Evolutionary conservation across 1,140 invertebrate species (phyloP).

Genomic region (Drosophila setifemur): DNA sequence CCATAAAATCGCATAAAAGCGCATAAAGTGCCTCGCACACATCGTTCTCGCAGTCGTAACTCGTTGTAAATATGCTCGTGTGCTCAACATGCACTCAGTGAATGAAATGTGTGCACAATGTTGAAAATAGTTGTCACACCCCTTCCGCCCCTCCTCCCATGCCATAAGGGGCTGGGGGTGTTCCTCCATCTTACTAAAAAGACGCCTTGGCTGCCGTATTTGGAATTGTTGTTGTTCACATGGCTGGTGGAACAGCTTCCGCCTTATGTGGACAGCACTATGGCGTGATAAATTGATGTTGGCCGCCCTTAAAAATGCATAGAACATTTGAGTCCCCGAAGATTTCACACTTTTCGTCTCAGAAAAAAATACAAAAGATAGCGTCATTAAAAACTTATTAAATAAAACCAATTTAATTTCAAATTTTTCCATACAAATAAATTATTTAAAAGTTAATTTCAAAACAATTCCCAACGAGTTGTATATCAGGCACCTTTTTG

Average conservation of each 20-base stretch:
- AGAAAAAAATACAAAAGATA: too few species aligned
- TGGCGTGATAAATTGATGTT: slow-evolving; percentile 72
- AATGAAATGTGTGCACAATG: slow-evolving; percentile 80
- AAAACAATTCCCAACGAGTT: not conserved
- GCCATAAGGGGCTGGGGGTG: not conserved
- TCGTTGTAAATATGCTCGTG: slow-evolving; percentile 61
- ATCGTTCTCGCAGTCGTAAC: slow-evolving; percentile 23
- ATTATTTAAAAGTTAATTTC: not conserved
- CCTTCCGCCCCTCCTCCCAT: not conserved
- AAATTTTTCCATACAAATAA: too few species aligned
- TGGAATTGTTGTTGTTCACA: slow-evolving; percentile 59
- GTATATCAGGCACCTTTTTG: slow-evolving; percentile 10
- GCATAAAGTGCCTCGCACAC: slow-evolving; percentile 67
- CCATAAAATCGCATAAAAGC: slow-evolving; percentile 75
- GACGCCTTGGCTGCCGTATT: slow-evolving; percentile 3
- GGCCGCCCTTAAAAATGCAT: slow-evolving; percentile 42
- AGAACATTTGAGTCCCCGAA: too few species aligned
- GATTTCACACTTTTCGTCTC: too few species aligned
- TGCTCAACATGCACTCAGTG: slow-evolving; percentile 71
- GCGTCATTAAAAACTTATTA: too few species aligned
- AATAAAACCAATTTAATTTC: too few species aligned
- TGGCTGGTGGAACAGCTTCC: slow-evolving; percentile 62
- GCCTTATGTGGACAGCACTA: slow-evolving; percentile 72
- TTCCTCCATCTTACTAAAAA: not conserved
- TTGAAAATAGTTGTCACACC: slow-evolving; percentile 76